Evolutionary conservation across 2,113 vertebrate species (phyloP), one percentile per base, ranked within the genome.

Genomic region (Etheostoma cragini): DNA sequence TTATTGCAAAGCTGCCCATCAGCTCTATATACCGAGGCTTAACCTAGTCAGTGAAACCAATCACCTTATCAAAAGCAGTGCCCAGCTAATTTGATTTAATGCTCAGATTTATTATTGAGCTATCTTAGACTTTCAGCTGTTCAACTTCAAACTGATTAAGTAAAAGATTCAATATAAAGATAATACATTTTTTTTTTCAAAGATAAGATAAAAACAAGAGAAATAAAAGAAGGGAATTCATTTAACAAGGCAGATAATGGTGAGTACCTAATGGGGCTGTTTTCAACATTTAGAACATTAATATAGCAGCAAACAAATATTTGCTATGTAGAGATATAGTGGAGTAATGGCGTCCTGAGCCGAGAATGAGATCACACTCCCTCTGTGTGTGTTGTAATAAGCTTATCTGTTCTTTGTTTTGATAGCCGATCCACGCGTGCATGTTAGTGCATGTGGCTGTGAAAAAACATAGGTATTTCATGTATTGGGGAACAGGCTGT

Each of bases 1-100:
- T 85, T 76, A 77, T 65, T 62, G 50, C 61, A 67, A 47, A 71
- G 56, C 60, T 30, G n/a, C 38, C 58, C 68, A 71, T 60, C 17
- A 57, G 62, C 42, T 71, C 45, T 35, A 14, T 42, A 21, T 4
- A 46, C 12, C 0, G 11, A 64, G 16, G 62, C 57, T 73, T 52
- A 62, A 57, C n/a, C 24, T 30, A 33, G 38, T 16, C 52, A 66
- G 58, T 65, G 42, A 73, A 78, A 69, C 12, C 61, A 78, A 72
- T 54, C 50, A n/a, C 42, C 13, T 53, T 17, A 54, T 67, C 42
- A 64, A 42, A 81, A 64, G 16, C 50, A 38, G 35, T 42, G 33
- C 46, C 56, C 47, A 60, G 30, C 3, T 30, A 42, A 77, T 66
- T 30, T 7, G 19, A 53, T 50, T 54, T 4, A 52, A 71, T 22